Base-by-base conservation (phyloP, 2,888 invertebrate species). In the Protophormia terraenovae region DNA sequence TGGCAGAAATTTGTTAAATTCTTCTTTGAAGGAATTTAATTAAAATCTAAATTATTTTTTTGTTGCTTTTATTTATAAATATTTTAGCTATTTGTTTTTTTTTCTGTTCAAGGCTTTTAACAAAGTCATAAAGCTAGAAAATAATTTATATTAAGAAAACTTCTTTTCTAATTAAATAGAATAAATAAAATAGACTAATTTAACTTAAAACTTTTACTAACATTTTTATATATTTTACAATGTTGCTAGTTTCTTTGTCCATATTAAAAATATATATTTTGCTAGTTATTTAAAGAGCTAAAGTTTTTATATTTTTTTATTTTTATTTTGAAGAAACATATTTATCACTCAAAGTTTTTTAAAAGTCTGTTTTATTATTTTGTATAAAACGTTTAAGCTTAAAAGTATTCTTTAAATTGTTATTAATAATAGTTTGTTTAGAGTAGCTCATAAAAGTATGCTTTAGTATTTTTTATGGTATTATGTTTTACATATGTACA, bases 1-100 rank as follows among this genome's bases (percentile, higher is more conserved):
- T 41, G 50, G 50, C 19, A 64, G 38, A 5, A 58, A 75, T 66
- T 84, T 76, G 66, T 47, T 66, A 41, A 76, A 76, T 72, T 84
- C 81, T 69, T 53, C 67, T 50, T 72, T 35, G 71, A 60, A 41
- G 81, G 60, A 77, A 81, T 81, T 81, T 77, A 81, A 84, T 84
- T 84, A 81, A 81, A 84, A 72, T 72, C 64, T 71, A 27, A 81
- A 84, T 80, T 71, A 60, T 41, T 64, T 38, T 78, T 50, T 14
- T 58, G 16, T 50, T 62, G 6, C 38, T 7, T 50, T 50, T n/a
- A 22, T 38, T 38, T 35, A n/a, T n/a, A n/a, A 24, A 24, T 66
- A 19, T 12, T 12, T 66, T 73, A 12, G 58, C n/a, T 35, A 47
- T 38, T 64, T 14, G 5, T 29, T 29, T 58, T 10, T 32, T 24